Conservation (phyloP, 2,888 invertebrate genomes). For the Macaria liturata region DNA sequence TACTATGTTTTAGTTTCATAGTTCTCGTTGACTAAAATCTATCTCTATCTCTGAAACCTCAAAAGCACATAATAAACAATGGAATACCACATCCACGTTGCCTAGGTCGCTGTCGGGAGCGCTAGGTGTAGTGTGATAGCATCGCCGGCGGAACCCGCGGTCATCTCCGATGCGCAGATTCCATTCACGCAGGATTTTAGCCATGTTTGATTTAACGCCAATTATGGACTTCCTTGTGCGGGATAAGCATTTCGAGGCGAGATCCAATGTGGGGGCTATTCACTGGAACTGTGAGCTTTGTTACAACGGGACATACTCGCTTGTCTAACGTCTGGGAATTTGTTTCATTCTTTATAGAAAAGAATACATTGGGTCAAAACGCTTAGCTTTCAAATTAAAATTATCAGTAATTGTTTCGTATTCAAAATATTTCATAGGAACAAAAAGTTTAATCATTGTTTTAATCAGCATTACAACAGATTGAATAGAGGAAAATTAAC, state of each 20-base stretch:
- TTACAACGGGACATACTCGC: not conserved
- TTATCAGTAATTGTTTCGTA: no score
- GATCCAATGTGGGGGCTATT: constrained; percentile 19
- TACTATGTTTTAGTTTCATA: no score
- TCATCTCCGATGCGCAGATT: constrained; percentile 80
- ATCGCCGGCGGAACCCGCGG: constrained; percentile 74
- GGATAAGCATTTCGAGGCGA: constrained; percentile 21
- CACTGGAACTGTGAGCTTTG: constrained; percentile 1
- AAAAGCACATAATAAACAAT: not conserved
- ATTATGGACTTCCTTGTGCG: constrained; percentile 80
- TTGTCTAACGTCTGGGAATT: no score
- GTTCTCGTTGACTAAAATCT: no score
- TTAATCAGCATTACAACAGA: no score
- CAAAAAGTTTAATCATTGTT: no score
- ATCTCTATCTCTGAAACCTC: no score
- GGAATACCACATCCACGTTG: constrained; percentile 29
- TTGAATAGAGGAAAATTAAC: no score
- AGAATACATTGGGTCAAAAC: no score
- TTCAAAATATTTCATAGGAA: no score
- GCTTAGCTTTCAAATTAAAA: no score
- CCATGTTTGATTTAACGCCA: constrained; percentile 82
- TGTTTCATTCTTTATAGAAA: no score
- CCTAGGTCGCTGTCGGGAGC: constrained; percentile 38
- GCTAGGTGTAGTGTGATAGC: constrained; percentile 77
- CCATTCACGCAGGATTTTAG: constrained; percentile 80